phyloP scores from a whole-genome alignment of 2,797 vertebrate species.

The Pitangus sulphuratus region DNA sequence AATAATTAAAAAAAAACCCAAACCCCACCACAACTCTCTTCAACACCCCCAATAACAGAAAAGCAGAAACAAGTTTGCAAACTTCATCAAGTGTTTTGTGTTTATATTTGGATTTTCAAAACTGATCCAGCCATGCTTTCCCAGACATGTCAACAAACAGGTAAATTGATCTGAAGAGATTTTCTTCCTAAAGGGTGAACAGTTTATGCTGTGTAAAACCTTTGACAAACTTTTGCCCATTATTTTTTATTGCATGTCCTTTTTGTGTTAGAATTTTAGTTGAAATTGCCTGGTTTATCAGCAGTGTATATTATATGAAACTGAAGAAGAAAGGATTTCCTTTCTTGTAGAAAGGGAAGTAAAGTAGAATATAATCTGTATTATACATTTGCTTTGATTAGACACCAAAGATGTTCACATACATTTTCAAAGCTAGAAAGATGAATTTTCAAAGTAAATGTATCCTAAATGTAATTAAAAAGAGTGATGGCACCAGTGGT shows the following conservation, averaged over 20 bases:
- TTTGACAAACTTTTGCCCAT: background rate
- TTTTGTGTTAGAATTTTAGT: background rate
- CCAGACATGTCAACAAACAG: background rate
- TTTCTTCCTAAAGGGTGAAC: background rate
- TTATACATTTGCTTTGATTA: background rate
- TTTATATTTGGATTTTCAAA: background rate
- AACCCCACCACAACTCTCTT: background rate
- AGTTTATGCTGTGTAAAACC: background rate
- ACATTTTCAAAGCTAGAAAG: background rate
- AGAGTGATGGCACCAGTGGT: background rate
- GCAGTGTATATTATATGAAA: background rate
- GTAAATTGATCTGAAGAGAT: background rate
- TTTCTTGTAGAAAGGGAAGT: background rate
- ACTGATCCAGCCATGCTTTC: background rate
- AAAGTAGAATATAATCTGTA: background rate
- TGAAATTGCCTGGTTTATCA: background rate
- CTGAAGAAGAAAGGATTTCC: background rate
- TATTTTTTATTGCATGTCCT: background rate
- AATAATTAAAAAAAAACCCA: background rate
- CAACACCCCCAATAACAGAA: background rate
- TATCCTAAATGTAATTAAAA: background rate
- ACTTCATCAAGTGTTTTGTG: background rate
- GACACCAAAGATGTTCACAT: background rate
- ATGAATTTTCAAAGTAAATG: background rate
- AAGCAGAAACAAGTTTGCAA: background rate